phyloP scores from a whole-genome alignment of 30 jellyfish, hydroid and myxozoan genomes.

The Turritopsis rubra region DNA sequence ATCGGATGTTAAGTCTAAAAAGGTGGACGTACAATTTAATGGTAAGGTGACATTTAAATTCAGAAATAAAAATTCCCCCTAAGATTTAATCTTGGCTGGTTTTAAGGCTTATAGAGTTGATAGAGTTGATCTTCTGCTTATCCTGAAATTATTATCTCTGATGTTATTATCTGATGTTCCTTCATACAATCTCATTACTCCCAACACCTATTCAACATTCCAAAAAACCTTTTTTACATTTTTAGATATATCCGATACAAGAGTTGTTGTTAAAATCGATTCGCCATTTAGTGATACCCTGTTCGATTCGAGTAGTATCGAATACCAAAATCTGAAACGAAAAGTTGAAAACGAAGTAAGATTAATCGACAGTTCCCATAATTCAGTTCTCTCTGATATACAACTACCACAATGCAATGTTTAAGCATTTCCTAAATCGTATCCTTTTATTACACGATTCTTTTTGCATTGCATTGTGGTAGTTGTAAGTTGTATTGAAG shows the following conservation, averaged over 20 bases:
- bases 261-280: not conserved
- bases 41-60: not conserved
- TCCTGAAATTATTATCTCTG: too few relatives aligned
- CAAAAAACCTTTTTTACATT: not conserved
- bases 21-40: not conserved
- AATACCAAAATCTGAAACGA: not conserved
- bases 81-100: not conserved
- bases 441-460: too few relatives aligned
- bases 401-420: too few relatives aligned
- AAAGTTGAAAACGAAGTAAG: constrained; percentile 6
- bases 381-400: too few relatives aligned
- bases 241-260: constrained; percentile 1
- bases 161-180: too few relatives aligned
- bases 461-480: too few relatives aligned
- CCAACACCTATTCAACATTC: too few relatives aligned
- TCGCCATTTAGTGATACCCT: not conserved
- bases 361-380: not conserved
- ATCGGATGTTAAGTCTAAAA: not conserved
- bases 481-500: too few relatives aligned
- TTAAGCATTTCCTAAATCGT: too few relatives aligned
- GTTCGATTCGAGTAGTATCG: not conserved
- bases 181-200: too few relatives aligned
- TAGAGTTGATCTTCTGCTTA: too few relatives aligned
- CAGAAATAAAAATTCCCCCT: not conserved
- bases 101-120: too few relatives aligned